Base-by-base conservation (phyloP, 2,888 invertebrate species). In the Artemia sp. region DNA sequence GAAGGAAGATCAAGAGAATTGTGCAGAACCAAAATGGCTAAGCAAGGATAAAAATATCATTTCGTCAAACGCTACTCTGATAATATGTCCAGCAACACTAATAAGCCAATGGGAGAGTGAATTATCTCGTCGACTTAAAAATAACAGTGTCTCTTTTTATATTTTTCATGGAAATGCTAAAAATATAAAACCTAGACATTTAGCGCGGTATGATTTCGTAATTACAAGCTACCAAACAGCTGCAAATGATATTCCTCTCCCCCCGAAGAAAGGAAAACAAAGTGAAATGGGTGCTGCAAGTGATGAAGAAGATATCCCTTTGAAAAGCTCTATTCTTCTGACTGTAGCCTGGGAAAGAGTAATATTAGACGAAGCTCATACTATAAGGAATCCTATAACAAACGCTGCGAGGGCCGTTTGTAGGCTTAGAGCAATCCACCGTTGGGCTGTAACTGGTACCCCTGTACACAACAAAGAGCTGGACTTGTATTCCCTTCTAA, bases 401-500 rank as follows among this genome's bases (percentile, higher is more conserved):
- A 82, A 84, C 73, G 86, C 87, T 0, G 86, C 90, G 0, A 77
- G 81, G 72, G 87, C 89, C 0, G 87, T 87, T 9, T 87, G 86
- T 76, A 79, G 80, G 3, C 78, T 92, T 67, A 74, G 77, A 0
- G 85, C 84, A 8, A 81, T 79, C 70, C 80, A 83, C 2, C 85
- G 92, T 12, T 92, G 91, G 91, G 87, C 86, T 0, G 82, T 96
- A 24, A 93, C 95, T 0, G 96, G 96, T 51, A 95, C 95, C 0
- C 96, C 96, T 0, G 87, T 97, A 66, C 96, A 96, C 76, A 97
- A 97, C 78, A 89, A 91, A 77, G 88, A 92, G 76, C 79, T 88
- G 71, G 94, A 91, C 77, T 80, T 90, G 58, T 91, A 85, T 78
- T 84, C 89, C 0, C 78, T 90, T 67, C 77, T 90, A 12, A 89